Percentiles rank a stretch among this genome's conserved stretches.
These are phyloP conservation scores for Chrosomus eos DNA, from an alignment of 2,797 vertebrate genomes.

Conservation along the genomic window DNA sequence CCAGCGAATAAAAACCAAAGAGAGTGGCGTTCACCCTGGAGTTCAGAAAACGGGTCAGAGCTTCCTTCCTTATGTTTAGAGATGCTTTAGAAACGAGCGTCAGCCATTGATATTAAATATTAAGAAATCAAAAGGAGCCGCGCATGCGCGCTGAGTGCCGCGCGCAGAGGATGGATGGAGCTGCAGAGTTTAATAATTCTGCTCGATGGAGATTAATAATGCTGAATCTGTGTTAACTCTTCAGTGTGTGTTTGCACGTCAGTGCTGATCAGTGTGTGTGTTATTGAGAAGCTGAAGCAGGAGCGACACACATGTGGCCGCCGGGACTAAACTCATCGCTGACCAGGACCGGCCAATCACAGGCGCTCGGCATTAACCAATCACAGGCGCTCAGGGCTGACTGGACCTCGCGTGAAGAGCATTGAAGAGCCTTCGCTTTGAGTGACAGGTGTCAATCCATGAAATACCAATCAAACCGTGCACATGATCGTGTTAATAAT, in stretches of 20 bases:
- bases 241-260: not conserved
- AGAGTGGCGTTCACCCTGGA: not conserved
- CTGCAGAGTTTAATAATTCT: not conserved
- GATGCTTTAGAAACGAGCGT: slow-evolving; percentile 76
- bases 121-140: slow-evolving; percentile 73
- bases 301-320: not conserved
- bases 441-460: not conserved
- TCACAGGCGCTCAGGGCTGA: not conserved
- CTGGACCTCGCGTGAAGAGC: too few relatives aligned
- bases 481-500: not conserved
- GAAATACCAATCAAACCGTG: not conserved
- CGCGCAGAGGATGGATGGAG: not conserved
- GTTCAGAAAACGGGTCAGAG: not conserved
- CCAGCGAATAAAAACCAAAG: not conserved
- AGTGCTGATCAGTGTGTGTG: too few relatives aligned
- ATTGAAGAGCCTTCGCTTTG: not conserved
- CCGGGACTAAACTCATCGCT: not conserved
- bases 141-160: slow-evolving; percentile 73
- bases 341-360: not conserved
- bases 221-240: too few relatives aligned
- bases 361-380: not conserved
- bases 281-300: not conserved
- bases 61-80: slow-evolving; percentile 45
- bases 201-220: not conserved
- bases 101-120: slow-evolving; percentile 85